phyloP scores from a whole-genome alignment of 2,888 invertebrate species.

The Melanophora roralis region DNA sequence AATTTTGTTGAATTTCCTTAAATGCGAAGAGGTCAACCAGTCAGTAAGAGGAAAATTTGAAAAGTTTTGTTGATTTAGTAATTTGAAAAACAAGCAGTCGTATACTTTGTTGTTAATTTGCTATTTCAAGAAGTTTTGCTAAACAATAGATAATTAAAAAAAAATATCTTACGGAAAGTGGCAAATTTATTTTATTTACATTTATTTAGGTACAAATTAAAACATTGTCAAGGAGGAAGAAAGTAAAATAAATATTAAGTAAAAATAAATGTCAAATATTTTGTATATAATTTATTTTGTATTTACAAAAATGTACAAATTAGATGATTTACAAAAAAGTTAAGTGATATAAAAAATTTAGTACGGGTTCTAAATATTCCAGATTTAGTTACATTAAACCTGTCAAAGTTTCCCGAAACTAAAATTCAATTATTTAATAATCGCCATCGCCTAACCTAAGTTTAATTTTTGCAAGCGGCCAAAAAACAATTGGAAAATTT shows the following conservation, averaged over 20 bases:
- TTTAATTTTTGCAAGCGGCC: too few species aligned
- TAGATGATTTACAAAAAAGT: too few species aligned
- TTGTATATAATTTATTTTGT: too few species aligned
- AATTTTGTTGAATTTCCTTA: neutral
- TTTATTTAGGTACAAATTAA: neutral
- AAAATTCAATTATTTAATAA: too few species aligned
- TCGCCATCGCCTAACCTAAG: too few species aligned
- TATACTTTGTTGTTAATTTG: neutral
- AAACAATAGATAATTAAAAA: slow-evolving; percentile 46
- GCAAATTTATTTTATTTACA: slow-evolving; percentile 1
- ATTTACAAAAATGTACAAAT: too few species aligned
- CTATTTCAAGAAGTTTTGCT: slow-evolving; percentile 9
- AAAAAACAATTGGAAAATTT: too few species aligned
- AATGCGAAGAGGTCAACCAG: slow-evolving; percentile 33
- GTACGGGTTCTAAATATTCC: too few species aligned
- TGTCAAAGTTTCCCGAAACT: too few species aligned
- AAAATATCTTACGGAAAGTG: neutral
- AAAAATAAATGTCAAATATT: neutral
- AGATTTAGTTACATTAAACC: too few species aligned
- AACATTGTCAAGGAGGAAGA: neutral
- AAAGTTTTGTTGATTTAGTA: slow-evolving; percentile 47
- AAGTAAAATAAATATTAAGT: neutral
- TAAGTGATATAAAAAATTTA: too few species aligned
- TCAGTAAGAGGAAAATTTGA: neutral
- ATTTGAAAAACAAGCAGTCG: neutral